Conservation (phyloP, 2,888 invertebrate species). For the Tenodera sinensis region DNA sequence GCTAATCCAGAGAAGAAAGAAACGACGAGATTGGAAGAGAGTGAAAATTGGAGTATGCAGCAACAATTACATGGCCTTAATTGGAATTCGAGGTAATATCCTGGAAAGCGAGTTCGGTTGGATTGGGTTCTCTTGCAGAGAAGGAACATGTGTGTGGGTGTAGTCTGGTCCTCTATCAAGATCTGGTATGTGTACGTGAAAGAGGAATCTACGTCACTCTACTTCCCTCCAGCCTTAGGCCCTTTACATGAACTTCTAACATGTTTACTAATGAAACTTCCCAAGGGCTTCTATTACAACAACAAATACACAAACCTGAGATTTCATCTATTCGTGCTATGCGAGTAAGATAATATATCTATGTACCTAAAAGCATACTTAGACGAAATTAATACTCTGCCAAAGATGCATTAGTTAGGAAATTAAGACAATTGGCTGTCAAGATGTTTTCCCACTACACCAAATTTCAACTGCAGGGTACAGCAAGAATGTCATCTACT, state of each 20-base stretch:
- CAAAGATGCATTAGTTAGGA: too few relatives aligned
- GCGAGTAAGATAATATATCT: background rate
- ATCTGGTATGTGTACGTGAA: background rate
- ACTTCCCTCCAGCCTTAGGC: background rate
- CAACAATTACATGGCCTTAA: constrained; percentile 11
- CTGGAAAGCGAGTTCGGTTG: constrained; percentile 6
- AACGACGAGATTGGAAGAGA: background rate
- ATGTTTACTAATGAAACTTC: background rate
- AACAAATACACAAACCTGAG: background rate
- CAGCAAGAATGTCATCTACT: too few relatives aligned
- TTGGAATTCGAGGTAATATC: constrained; percentile 16
- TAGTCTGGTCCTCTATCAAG: background rate
- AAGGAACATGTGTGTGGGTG: too few relatives aligned
- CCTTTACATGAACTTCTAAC: background rate
- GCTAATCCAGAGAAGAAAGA: background rate
- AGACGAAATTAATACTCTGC: background rate
- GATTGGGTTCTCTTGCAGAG: background rate
- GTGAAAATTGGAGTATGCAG: constrained; percentile 3
- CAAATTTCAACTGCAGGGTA: too few relatives aligned
- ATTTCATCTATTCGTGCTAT: background rate
- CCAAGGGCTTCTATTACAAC: background rate
- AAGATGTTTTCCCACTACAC: too few relatives aligned
- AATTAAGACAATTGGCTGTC: too few relatives aligned
- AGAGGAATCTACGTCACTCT: background rate
- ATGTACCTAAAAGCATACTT: background rate